Conservation (phyloP, 2,113 vertebrate species). For the Ursus arctos region DNA sequence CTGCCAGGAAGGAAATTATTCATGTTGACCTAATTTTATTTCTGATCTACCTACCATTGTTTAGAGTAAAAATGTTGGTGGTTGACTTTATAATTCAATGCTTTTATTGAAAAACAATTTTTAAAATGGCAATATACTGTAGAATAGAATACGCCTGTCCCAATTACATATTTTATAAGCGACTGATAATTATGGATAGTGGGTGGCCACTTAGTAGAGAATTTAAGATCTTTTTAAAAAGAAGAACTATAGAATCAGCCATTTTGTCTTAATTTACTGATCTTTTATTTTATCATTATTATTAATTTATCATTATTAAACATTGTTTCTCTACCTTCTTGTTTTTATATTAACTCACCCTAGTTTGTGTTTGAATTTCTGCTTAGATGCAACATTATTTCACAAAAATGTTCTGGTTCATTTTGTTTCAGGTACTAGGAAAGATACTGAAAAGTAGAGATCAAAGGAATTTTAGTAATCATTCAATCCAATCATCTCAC, state of each 20-base stretch:
- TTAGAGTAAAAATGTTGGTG: slow-evolving; percentile 53
- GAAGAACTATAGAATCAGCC: background rate
- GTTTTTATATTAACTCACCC: slow-evolving; percentile 21
- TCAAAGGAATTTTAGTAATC: slow-evolving; percentile 22
- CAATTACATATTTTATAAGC: slow-evolving; percentile 20
- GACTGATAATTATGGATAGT: slow-evolving; percentile 40
- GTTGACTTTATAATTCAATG: slow-evolving; percentile 50
- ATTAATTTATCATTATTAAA: background rate
- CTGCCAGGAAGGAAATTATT: slow-evolving; percentile 59
- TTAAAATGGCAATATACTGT: background rate
- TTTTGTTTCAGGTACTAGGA: slow-evolving; percentile 32
- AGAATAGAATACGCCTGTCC: background rate
- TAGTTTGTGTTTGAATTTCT: slow-evolving; percentile 26
- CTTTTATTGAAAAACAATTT: slow-evolving; percentile 42
- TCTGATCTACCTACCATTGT: slow-evolving; percentile 5
- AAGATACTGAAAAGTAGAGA: background rate
- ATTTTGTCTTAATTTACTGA: slow-evolving; percentile 16
- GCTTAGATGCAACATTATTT: slow-evolving; percentile 11
- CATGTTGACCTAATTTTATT: slow-evolving; percentile 59
- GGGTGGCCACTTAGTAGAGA: background rate
- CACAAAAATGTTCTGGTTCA: background rate
- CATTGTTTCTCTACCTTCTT: background rate
- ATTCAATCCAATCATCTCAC: background rate
- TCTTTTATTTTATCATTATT: background rate
- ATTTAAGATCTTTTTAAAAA: slow-evolving; percentile 23